Base-by-base conservation (phyloP, 2,113 vertebrate genomes). In the Laterallus jamaicensis region DNA sequence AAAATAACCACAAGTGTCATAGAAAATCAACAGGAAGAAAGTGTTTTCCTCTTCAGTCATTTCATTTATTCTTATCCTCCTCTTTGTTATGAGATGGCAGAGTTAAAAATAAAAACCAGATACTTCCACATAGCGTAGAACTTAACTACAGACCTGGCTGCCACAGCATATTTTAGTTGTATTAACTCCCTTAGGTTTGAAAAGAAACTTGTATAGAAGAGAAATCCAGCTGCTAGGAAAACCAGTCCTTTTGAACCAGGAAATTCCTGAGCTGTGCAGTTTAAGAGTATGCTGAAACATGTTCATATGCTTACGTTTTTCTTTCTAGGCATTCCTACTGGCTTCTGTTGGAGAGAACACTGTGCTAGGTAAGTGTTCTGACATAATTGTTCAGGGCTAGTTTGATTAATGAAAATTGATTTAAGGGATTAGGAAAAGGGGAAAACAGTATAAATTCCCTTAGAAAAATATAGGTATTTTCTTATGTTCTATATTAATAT, bases 361-460 rank as follows among this genome's bases (percentile, higher is more conserved):
- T 62, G 47, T 74, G 28, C 49, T 92, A 69, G 88, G 94, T 96
- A 74, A 93, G 95, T 82, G 29, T 82, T 78, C 44, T 58, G 60
- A 64, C 54, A 50, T 71, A 31, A 31, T 52, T 89, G 73, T 60
- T 35, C 64, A n/a, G 52, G 40, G 54, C 13, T 67, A 3, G 17
- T 64, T 42, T 78, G 21, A 66, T 79, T 90, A 70, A 32, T 47
- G 37, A 66, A 5, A 39, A 19, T 14, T 49, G 10, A 25, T 90
- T 55, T 74, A 55, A 8, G 19, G 25, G 13, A 2, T 59, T 86
- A 16, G 50, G 31, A 40, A 88, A 84, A 47, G 5, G 10, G 59
- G 9, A 52, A 79, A 52, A 68, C 19, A 32, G 62, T 24, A 90
- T 35, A 3, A 35, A 6, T 88, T 80, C 13, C 5, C 5, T 80